Base-by-base conservation (phyloP, 1,140 invertebrate species). In the Heliconius melpomene region DNA sequence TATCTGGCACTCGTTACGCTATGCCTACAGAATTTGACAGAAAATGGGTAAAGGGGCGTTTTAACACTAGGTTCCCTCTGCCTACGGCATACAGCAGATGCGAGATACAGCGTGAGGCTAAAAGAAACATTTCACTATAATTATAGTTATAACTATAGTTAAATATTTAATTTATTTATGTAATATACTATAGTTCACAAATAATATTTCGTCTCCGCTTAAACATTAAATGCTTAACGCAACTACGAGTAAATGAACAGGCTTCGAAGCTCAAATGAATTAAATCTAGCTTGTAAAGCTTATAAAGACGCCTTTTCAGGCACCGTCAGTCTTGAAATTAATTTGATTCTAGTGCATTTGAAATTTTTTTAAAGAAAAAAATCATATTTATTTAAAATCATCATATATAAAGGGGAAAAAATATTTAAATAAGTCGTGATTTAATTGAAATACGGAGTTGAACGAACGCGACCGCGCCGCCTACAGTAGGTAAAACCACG, bases 271-370 rank as follows among this genome's bases (percentile, higher is more conserved):
- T 80, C 74, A 60, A 75, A 52, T 75, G 66, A 76, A 80, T 80
- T 80, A 73, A 73, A 77, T 80, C 79, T 77, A 36, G 72, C 79
- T 77, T 77, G 73, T 77, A 80, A 60, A 77, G 75, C 79, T 77
- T 75, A 77, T 66, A 66, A 50, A 54, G 75, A 80, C 79, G 75
- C 74, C 72, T 76, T 54, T 75, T 66, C 66, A 46, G 79, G 74
- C 66, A 75, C 70, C 60, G 72, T 76, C 46, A 76, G 74, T 72
- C 79, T 80, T 75, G 79, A 76, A 74, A 78, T 78, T 78, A 76
- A 80, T 80, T 80, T 80, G 75, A 80, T 80, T 72, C 76, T 72
- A 72, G 76, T 70, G 71, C 50, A 78, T 50, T 72, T 78, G 50
- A 78, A 78, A 18, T 26, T 66, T 26, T 66, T 26, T n/a, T 26